Evolutionary conservation across 2,797 vertebrate genomes (phyloP).

Genomic region (Ctenopoma multispine): DNA sequence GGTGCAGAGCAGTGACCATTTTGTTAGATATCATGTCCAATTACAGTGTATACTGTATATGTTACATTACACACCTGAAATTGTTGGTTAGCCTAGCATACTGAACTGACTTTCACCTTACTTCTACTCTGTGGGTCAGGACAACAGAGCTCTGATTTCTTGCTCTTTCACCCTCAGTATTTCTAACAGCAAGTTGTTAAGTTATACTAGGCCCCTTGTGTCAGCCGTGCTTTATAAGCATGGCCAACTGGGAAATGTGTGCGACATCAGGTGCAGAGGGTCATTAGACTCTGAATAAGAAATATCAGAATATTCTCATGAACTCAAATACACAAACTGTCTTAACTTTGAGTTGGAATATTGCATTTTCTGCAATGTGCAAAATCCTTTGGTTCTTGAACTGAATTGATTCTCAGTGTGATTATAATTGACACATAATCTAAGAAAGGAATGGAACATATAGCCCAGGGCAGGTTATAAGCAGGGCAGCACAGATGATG

Average conservation of each 20-base stretch:
- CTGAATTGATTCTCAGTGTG: conserved; percentile 28
- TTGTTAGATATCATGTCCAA: not conserved
- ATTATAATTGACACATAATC: conserved; percentile 50
- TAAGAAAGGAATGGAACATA: conserved; percentile 30
- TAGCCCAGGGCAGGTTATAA: conserved; percentile 46
- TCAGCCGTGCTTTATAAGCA: conserved; percentile 24
- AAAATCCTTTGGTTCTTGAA: conserved; percentile 14
- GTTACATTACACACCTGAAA: not conserved
- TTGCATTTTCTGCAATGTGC: not conserved
- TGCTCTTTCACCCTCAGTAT: conserved; percentile 33
- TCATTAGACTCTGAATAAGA: conserved; percentile 24
- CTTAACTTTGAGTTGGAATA: conserved; percentile 3
- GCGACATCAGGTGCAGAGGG: conserved; percentile 31
- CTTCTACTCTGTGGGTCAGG: conserved; percentile 37
- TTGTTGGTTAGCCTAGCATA: not conserved
- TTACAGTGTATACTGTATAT: not conserved
- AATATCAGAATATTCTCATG: conserved; percentile 36
- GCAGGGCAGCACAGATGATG: conserved; percentile 45
- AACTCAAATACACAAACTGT: conserved; percentile 8
- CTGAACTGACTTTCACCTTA: conserved; percentile 6
- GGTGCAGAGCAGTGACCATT: not conserved
- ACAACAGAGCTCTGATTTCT: conserved; percentile 26
- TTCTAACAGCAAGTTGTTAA: conserved; percentile 53
- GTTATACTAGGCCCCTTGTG: conserved; percentile 34
- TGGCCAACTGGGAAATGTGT: conserved; percentile 37